A percentile compares a stretch with the other conserved stretches of the same genome.
These are phyloP conservation scores for Stigmatopora argus DNA, from an alignment of 2,113 vertebrate species.

Conservation along the genomic window DNA sequence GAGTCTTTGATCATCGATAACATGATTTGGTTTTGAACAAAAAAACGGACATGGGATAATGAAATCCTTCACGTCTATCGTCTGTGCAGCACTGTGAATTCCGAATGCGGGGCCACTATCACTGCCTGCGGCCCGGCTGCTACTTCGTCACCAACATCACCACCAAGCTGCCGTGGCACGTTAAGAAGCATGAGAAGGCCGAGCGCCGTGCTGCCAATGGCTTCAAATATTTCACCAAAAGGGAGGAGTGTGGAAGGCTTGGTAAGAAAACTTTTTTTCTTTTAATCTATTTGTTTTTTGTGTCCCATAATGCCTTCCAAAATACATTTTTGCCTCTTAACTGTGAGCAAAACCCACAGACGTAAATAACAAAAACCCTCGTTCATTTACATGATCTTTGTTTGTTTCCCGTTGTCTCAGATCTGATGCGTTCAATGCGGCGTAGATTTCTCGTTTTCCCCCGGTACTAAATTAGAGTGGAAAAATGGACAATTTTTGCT, in stretches of 20 bases:
- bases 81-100: constrained; percentile 92
- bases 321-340: background rate
- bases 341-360: background rate
- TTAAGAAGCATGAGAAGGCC: constrained; percentile 98
- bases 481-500: background rate
- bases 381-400: background rate
- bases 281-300: background rate
- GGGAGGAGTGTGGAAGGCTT: constrained; percentile 89
- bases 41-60: background rate
- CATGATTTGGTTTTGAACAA: background rate
- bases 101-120: constrained; percentile 96
- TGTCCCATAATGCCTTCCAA: background rate
- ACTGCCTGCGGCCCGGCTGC: constrained; percentile 91
- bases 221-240: constrained; percentile 98
- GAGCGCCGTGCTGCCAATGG: constrained; percentile 94
- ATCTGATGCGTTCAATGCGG: background rate
- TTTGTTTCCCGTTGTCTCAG: background rate
- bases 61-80: background rate
- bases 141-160: constrained; percentile 98
- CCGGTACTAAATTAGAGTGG: background rate
- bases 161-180: constrained; percentile 97
- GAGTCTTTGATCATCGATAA: background rate
- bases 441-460: background rate
- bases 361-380: background rate
- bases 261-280: constrained; percentile 66